A percentile compares a stretch with the other conserved stretches of the same genome.
These are phyloP conservation scores for Drosophila nikananu DNA, from an alignment of 1,140 invertebrate species.

Conservation along the genomic window DNA sequence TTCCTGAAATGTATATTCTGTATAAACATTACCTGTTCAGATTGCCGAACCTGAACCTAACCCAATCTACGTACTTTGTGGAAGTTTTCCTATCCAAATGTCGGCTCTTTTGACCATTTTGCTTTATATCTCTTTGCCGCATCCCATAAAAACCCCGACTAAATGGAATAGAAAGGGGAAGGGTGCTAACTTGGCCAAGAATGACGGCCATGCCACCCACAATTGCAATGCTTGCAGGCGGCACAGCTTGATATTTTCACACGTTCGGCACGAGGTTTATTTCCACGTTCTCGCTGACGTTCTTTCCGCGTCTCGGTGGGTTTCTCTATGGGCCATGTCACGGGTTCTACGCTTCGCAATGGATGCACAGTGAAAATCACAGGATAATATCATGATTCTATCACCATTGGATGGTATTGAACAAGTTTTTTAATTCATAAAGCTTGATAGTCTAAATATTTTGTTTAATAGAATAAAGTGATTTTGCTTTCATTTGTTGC, in stretches of 20 bases:
- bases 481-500: background rate
- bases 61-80: conserved; percentile 38
- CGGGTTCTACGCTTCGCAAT: conserved; percentile 7
- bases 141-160: conserved; percentile 1
- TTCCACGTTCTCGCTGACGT: conserved; percentile 36
- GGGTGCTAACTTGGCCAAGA: conserved; percentile 1
- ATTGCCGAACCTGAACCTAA: conserved; percentile 55
- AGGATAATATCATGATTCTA: background rate
- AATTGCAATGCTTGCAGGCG: conserved; percentile 68
- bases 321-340: conserved; percentile 34
- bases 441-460: too few species aligned
- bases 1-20: background rate
- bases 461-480: background rate
- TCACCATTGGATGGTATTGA: background rate
- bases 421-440: background rate
- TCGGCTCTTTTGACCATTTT: conserved; percentile 30
- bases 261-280: conserved; percentile 47
- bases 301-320: conserved; percentile 20
- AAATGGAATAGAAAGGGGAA: too few species aligned
- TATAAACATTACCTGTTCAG: background rate
- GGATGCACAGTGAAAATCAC: conserved; percentile 9
- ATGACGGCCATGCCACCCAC: conserved; percentile 29
- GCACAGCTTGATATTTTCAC: conserved; percentile 73
- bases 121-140: conserved; percentile 3
- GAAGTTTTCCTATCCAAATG: conserved; percentile 28